Percentiles rank a stretch among this genome's conserved stretches.
Evolutionary conservation across 2,797 vertebrate species (phyloP).

Genomic region (Setipinna tenuifilis): DNA sequence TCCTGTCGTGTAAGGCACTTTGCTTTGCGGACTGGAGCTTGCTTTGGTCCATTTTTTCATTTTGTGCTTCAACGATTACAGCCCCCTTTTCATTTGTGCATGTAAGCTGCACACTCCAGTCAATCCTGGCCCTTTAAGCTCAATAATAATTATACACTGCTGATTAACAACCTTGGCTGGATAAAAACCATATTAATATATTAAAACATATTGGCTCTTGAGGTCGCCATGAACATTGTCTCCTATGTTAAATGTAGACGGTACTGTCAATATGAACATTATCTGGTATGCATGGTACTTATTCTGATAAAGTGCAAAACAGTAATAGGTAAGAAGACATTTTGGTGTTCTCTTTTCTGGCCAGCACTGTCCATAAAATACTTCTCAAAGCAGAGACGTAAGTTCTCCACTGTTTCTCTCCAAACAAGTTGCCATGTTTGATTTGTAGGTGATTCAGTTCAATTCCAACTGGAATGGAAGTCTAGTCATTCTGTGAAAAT

Average conservation of each 20-base stretch:
- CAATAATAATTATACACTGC: not conserved
- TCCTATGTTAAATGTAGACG: conserved; percentile 47
- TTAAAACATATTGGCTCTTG: conserved; percentile 41
- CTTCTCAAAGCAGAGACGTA: not conserved
- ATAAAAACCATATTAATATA: not conserved
- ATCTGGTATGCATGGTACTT: conserved; percentile 64
- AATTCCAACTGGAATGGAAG: not conserved
- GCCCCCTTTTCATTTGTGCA: not conserved
- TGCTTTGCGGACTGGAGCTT: not conserved
- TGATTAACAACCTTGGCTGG: not conserved
- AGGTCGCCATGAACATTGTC: conserved; percentile 34
- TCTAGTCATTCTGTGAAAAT: not conserved
- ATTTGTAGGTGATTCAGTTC: not conserved
- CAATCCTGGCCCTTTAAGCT: conserved; percentile 21
- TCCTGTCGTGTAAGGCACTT: conserved; percentile 3
- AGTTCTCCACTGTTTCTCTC: not conserved
- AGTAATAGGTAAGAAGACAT: conserved; percentile 65
- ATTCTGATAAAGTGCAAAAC: conserved; percentile 74
- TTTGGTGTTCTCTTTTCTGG: conserved; percentile 51
- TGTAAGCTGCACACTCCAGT: not conserved
- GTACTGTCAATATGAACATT: conserved; percentile 36
- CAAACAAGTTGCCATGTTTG: not conserved
- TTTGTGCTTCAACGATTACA: conserved; percentile 46
- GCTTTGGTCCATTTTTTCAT: conserved; percentile 41
- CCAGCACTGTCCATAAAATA: not conserved